These are phyloP conservation scores for Archips crataeganus DNA, from an alignment of 2,888 invertebrate genomes.

Conservation along the genomic window DNA sequence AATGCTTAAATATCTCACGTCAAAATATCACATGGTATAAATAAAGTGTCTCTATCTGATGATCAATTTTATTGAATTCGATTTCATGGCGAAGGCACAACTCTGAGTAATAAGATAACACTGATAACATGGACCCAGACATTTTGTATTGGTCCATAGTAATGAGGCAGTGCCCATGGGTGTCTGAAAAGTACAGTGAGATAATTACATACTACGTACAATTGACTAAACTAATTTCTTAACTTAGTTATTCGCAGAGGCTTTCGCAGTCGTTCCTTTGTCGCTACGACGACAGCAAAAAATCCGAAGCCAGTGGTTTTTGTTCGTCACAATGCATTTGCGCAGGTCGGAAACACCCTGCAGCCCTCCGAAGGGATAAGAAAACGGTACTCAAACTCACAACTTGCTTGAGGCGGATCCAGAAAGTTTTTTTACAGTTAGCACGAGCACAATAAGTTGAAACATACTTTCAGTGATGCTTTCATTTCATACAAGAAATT, in stretches of 20 bases:
- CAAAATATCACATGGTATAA: no score
- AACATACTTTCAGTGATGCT: not conserved
- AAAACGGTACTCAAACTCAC: slow-evolving; percentile 14
- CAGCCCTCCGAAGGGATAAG: slow-evolving; percentile 7
- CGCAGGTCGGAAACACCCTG: slow-evolving; percentile 25
- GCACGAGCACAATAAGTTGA: not conserved
- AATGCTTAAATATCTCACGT: no score
- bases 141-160: no score
- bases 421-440: not conserved
- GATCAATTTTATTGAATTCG: no score
- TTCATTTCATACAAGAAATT: no score
- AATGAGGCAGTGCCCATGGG: no score
- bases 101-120: no score
- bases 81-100: no score
- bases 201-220: no score
- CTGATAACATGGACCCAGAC: no score
- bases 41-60: no score
- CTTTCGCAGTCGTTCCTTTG: slow-evolving; percentile 8
- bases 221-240: not conserved
- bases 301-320: slow-evolving; percentile 21
- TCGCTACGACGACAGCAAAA: not conserved
- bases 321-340: slow-evolving; percentile 26
- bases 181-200: no score
- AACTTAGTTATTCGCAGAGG: not conserved
- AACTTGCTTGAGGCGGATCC: not conserved